phyloP scores from a whole-genome alignment of 2,797 vertebrate genomes.

The Echiichthys vipera region DNA sequence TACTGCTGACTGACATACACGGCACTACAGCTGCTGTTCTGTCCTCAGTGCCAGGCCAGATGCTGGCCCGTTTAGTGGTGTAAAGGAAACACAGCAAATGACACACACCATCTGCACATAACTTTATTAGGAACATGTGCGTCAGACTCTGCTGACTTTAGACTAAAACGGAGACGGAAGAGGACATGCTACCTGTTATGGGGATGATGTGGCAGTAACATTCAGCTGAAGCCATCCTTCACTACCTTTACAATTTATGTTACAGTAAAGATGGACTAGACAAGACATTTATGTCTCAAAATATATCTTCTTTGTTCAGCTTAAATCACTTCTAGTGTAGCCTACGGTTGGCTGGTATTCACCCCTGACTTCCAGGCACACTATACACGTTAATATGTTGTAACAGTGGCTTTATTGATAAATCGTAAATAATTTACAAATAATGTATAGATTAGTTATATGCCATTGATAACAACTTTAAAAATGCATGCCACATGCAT shows the following conservation, averaged over 20 bases:
- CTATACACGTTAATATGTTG: background rate
- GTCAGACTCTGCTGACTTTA: conserved; percentile 24
- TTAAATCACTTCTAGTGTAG: background rate
- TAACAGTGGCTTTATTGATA: background rate
- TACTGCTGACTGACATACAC: conserved; percentile 72
- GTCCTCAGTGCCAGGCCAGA: conserved; percentile 83
- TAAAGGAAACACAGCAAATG: conserved; percentile 82
- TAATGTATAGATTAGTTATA: background rate
- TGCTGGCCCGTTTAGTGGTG: conserved; percentile 86
- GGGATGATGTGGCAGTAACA: conserved; percentile 13
- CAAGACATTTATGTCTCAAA: background rate
- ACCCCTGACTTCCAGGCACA: background rate
- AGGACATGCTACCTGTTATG: conserved; percentile 12
- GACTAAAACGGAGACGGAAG: conserved; percentile 20
- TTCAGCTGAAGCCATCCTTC: background rate
- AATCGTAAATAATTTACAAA: background rate
- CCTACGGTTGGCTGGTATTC: background rate
- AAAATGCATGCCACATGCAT: background rate
- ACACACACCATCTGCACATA: conserved; percentile 88
- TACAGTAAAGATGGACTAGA: background rate
- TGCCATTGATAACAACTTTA: background rate
- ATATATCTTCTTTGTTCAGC: background rate
- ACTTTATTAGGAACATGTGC: conserved; percentile 74
- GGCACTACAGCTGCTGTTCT: conserved; percentile 73
- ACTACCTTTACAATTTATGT: background rate